Evolutionary conservation across 1,140 invertebrate species (phyloP).

Genomic region (Eubasilissa regina): DNA sequence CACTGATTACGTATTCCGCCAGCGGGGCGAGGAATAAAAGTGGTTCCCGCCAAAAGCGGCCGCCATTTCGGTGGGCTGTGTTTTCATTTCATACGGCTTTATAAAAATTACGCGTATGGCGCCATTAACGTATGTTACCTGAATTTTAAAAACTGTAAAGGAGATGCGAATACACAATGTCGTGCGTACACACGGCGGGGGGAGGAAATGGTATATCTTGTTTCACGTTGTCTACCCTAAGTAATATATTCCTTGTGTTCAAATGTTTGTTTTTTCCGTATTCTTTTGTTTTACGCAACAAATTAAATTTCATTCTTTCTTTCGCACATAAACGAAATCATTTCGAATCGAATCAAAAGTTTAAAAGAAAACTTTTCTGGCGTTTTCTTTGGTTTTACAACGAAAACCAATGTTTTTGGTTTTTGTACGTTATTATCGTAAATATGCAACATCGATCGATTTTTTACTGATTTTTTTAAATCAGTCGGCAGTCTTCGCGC

Average conservation of each 20-base stretch:
- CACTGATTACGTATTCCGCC: slow-evolving; percentile 54
- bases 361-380: too few relatives aligned
- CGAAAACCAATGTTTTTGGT: too few relatives aligned
- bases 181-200: neutral
- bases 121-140: slow-evolving; percentile 57
- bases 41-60: slow-evolving; percentile 45
- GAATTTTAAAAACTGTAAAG: slow-evolving; percentile 56
- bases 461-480: too few relatives aligned
- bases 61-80: slow-evolving; percentile 33
- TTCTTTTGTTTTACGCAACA: too few relatives aligned
- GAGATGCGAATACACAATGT: neutral
- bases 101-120: slow-evolving; percentile 58
- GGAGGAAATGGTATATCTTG: neutral
- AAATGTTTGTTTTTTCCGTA: too few relatives aligned
- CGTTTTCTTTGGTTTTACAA: too few relatives aligned
- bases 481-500: too few relatives aligned
- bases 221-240: slow-evolving; percentile 1
- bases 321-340: too few relatives aligned
- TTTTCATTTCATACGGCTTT: slow-evolving; percentile 57
- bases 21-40: slow-evolving; percentile 54
- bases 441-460: too few relatives aligned
- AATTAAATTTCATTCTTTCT: too few relatives aligned
- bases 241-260: slow-evolving; percentile 7
- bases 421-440: too few relatives aligned
- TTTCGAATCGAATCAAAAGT: too few relatives aligned